A percentile compares a stretch with the other conserved stretches of the same genome.
Conservation (phyloP, 2,888 invertebrate genomes). For the Masnerella sp. region DNA sequence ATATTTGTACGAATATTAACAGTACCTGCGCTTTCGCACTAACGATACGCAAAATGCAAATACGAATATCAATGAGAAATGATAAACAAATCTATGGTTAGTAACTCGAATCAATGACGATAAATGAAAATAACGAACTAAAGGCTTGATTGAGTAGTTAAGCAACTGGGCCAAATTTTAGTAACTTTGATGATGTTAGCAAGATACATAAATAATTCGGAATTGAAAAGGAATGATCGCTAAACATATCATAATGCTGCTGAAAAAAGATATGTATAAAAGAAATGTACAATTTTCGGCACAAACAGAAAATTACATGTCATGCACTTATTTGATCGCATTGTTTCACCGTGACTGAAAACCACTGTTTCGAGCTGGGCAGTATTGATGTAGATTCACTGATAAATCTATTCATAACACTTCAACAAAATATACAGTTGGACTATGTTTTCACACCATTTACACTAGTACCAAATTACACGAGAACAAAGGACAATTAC, state of each 20-base stretch:
- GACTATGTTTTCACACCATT: constrained; percentile 43
- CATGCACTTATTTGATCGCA: constrained; percentile 52
- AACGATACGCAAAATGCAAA: constrained; percentile 17
- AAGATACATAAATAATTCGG: constrained; percentile 15
- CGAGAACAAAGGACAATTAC: constrained; percentile 39
- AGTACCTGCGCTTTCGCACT: constrained; percentile 26
- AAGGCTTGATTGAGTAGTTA: too few relatives aligned
- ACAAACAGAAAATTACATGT: constrained; percentile 24
- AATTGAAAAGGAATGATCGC: constrained; percentile 13
- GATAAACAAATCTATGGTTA: neutral
- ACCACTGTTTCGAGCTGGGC: constrained; percentile 65
- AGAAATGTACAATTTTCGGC: constrained; percentile 19
- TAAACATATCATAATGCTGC: constrained; percentile 53
- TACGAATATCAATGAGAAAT: neutral
- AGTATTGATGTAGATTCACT: constrained; percentile 26
- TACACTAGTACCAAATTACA: constrained; percentile 42
- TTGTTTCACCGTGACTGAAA: constrained; percentile 72
- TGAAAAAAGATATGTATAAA: constrained; percentile 41
- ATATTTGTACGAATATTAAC: constrained; percentile 27
- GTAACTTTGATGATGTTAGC: too few relatives aligned
- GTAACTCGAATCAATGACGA: too few relatives aligned
- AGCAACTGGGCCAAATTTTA: too few relatives aligned
- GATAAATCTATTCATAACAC: constrained; percentile 52
- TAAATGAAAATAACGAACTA: too few relatives aligned
- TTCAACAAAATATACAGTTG: constrained; percentile 57